These are phyloP conservation scores for Crotalus viridis DNA, from an alignment of 2,113 vertebrate genomes.

Conservation along the genomic window DNA sequence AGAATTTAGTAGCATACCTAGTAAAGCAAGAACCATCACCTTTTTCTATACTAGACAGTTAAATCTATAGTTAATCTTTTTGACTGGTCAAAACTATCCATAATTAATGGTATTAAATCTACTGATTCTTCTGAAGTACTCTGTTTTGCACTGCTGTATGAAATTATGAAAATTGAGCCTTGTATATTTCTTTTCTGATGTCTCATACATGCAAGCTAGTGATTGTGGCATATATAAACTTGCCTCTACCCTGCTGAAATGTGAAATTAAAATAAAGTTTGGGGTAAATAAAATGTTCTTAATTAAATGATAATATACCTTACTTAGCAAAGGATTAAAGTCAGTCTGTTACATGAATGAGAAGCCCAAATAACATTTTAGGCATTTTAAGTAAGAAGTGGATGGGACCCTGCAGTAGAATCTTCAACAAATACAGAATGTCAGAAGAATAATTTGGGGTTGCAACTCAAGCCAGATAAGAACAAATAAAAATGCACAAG, in stretches of 20 bases:
- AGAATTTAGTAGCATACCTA: background rate
- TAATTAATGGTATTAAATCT: background rate
- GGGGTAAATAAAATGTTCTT: background rate
- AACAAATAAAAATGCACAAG: background rate
- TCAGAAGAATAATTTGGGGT: background rate
- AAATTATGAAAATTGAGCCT: background rate
- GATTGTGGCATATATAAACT: background rate
- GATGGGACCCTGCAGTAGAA: background rate
- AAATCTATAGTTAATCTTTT: background rate
- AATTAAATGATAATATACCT: background rate
- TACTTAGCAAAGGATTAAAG: background rate
- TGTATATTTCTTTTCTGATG: background rate
- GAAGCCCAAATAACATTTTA: background rate
- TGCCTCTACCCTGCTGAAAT: background rate
- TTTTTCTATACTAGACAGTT: background rate
- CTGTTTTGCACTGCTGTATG: background rate
- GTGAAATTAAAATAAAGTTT: background rate
- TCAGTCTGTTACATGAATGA: background rate
- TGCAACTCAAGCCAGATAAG: background rate
- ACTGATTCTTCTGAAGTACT: background rate
- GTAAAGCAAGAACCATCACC: background rate
- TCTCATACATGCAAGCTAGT: background rate
- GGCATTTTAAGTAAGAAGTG: background rate
- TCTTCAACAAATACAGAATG: background rate
- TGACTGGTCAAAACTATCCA: background rate